These are phyloP conservation scores for Syritta pipiens DNA, from an alignment of 2,888 invertebrate species.

Conservation along the genomic window DNA sequence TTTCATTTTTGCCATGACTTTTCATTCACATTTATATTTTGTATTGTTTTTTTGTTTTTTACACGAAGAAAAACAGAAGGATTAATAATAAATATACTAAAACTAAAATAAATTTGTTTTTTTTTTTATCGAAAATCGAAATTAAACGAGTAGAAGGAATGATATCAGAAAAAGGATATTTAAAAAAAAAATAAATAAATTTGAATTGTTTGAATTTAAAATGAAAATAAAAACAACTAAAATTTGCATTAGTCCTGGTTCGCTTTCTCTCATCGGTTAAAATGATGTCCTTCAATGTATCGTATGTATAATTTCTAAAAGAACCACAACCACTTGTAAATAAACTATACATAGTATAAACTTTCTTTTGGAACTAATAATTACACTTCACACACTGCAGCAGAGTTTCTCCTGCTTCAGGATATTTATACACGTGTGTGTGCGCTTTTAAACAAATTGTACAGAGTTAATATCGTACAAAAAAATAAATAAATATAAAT, in stretches of 20 bases:
- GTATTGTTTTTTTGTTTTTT: conserved; percentile 31
- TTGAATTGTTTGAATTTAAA: conserved; percentile 1
- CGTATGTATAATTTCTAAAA: conserved; percentile 73
- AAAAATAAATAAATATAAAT: conserved; percentile 65
- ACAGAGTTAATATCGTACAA: conserved; percentile 70
- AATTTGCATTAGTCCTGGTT: conserved; percentile 44
- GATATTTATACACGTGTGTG: conserved; percentile 19
- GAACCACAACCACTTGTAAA: conserved; percentile 80
- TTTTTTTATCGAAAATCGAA: conserved; percentile 25
- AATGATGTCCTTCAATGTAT: too few relatives aligned
- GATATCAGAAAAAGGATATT: conserved; percentile 51
- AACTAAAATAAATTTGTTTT: conserved; percentile 45
- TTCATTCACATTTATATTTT: conserved; percentile 51
- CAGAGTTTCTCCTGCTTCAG: conserved; percentile 20
- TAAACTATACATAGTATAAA: conserved; percentile 59
- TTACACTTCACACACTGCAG: conserved; percentile 57
- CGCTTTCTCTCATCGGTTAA: too few relatives aligned
- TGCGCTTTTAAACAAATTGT: conserved; percentile 58
- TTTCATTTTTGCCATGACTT: conserved; percentile 36
- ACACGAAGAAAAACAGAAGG: conserved; percentile 67
- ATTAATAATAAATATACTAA: conserved; percentile 67
- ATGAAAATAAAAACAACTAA: conserved; percentile 18
- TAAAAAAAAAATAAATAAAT: conserved; percentile 7
- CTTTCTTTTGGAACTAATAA: conserved; percentile 41
- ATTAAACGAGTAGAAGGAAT: conserved; percentile 62